phyloP scores from a whole-genome alignment of 2,888 invertebrate genomes.

The Ryuthela nishihirai region DNA sequence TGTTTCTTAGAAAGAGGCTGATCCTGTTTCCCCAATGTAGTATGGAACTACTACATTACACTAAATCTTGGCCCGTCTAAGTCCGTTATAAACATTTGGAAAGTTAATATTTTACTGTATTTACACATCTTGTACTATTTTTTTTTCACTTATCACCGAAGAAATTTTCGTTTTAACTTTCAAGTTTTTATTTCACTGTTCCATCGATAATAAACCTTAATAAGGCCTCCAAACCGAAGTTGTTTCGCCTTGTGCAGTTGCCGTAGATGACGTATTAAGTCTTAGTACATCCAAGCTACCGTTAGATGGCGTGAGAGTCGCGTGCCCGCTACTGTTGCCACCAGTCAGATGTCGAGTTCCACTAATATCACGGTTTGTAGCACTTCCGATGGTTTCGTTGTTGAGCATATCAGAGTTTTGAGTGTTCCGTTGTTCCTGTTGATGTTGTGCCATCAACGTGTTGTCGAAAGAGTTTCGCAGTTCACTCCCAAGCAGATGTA shows the following conservation, averaged over 20 bases:
- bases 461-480: slow-evolving; percentile 39
- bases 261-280: slow-evolving; percentile 1
- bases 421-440: slow-evolving; percentile 4
- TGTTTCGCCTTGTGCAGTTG: slow-evolving; percentile 28
- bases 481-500: slow-evolving; percentile 41
- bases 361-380: slow-evolving; percentile 7
- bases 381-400: slow-evolving; percentile 16
- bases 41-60: no score
- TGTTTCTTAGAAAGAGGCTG: no score
- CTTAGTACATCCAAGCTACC: slow-evolving; percentile 13
- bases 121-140: no score
- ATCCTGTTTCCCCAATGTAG: no score
- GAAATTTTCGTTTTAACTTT: no score
- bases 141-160: no score
- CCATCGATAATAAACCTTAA: slow-evolving; percentile 26
- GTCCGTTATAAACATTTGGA: no score
- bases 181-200: no score
- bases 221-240: slow-evolving; percentile 43
- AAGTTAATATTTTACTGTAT: no score
- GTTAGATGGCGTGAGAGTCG: not conserved
- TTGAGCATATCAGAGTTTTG: not conserved
- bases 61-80: no score
- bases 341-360: slow-evolving; percentile 14
- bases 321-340: slow-evolving; percentile 15
- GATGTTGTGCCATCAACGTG: slow-evolving; percentile 3